A percentile compares a stretch with the other conserved stretches of the same genome.
Conservation (phyloP, 2,888 invertebrate genomes). For the Gymnosoma rotundatum region DNA sequence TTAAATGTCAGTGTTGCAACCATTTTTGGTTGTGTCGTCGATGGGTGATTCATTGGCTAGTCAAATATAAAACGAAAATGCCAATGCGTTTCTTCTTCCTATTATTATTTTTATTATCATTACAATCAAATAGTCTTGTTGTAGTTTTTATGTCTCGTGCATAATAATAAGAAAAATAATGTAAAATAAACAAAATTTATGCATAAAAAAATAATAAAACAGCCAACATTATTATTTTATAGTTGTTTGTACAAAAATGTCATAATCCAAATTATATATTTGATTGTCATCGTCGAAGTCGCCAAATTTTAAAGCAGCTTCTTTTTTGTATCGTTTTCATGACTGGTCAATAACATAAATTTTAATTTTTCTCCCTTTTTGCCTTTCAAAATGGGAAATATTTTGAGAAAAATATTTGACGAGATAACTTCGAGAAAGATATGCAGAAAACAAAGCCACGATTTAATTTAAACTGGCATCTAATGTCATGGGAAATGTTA, state of each 20-base stretch:
- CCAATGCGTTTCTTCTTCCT: conserved; percentile 50
- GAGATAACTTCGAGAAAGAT: too few species aligned
- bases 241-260: conserved; percentile 11
- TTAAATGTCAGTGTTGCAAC: conserved; percentile 76
- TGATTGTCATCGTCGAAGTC: conserved; percentile 35
- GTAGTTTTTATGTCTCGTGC: conserved; percentile 48
- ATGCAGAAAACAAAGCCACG: too few species aligned
- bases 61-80: conserved; percentile 59
- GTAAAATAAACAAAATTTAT: conserved; percentile 62
- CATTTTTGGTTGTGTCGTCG: conserved; percentile 72
- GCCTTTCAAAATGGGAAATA: neutral
- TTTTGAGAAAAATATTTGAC: conserved; percentile 11
- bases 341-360: conserved; percentile 60
- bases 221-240: conserved; percentile 43
- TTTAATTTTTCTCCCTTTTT: neutral
- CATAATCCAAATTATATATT: conserved; percentile 59
- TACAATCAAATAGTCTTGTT: conserved; percentile 17
- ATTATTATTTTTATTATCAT: conserved; percentile 19
- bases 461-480: neutral
- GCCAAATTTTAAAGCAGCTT: conserved; percentile 28
- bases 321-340: conserved; percentile 47
- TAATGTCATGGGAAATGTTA: neutral
- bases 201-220: conserved; percentile 47
- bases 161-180: conserved; percentile 37
- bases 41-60: conserved; percentile 72